Evolutionary conservation across 2,113 vertebrate species (phyloP).

Genomic region (Campylomormyrus numenius): DNA sequence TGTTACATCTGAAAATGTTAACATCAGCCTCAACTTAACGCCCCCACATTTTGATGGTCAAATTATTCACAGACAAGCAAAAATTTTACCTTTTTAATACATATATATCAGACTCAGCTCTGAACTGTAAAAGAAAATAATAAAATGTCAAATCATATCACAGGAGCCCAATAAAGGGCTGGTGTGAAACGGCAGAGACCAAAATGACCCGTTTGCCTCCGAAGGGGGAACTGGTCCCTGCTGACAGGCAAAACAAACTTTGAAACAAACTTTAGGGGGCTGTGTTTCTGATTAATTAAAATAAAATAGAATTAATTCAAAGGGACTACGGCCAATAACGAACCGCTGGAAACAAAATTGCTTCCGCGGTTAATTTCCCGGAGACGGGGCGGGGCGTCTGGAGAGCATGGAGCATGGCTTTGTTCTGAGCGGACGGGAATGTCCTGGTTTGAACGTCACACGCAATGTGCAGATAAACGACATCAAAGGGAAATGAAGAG

Average conservation of each 20-base stretch:
- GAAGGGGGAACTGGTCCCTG: not conserved
- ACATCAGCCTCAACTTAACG: not conserved
- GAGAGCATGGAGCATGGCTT: not conserved
- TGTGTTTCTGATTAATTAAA: not conserved
- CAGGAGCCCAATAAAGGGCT: not conserved
- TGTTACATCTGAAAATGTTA: constrained; percentile 2
- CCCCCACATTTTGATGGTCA: not conserved
- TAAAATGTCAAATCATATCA: not conserved
- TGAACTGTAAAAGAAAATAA: not conserved
- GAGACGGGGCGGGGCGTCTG: not conserved
- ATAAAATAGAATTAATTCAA: not conserved
- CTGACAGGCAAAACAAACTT: not conserved
- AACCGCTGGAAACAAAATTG: not conserved
- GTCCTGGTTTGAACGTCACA: not conserved
- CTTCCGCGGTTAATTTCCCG: not conserved
- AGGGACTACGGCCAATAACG: not conserved
- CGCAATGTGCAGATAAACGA: not conserved
- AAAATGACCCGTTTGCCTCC: not conserved
- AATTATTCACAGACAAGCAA: not conserved
- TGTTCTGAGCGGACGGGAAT: not conserved
- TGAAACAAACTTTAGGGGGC: not conserved
- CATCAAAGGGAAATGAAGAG: not conserved
- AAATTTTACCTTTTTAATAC: not conserved
- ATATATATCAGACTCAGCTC: not conserved
- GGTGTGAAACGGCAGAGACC: not conserved